These are phyloP conservation scores for Notothenia rossii DNA, from an alignment of 2,113 vertebrate species.

Conservation along the genomic window DNA sequence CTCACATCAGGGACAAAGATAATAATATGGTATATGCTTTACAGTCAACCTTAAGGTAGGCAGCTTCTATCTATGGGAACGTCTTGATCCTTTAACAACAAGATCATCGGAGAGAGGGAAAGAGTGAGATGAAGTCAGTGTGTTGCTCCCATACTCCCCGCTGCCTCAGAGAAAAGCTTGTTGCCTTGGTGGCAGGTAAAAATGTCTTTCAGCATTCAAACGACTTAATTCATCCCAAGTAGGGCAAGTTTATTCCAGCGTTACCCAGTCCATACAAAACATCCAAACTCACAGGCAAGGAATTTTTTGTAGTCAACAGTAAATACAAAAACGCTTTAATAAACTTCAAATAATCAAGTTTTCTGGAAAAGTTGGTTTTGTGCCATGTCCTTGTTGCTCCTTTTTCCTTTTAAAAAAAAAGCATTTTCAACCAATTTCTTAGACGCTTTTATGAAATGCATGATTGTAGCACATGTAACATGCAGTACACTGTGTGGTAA, in stretches of 20 bases:
- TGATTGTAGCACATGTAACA: neutral
- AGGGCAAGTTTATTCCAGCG: too few relatives aligned
- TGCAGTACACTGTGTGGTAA: neutral
- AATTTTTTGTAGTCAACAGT: too few relatives aligned
- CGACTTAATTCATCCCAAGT: too few relatives aligned
- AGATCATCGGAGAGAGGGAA: neutral
- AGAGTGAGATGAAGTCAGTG: neutral
- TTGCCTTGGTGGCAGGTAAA: conserved; percentile 49
- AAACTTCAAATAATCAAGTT: too few relatives aligned
- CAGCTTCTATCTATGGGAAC: neutral
- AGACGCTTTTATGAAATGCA: neutral
- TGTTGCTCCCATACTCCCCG: neutral
- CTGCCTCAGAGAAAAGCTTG: conserved; percentile 28
- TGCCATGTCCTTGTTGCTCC: neutral
- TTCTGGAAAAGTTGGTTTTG: too few relatives aligned
- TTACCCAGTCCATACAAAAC: too few relatives aligned
- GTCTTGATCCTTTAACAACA: neutral
- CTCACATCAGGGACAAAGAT: conserved; percentile 51
- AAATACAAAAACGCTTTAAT: too few relatives aligned
- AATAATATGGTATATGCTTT: conserved; percentile 48
- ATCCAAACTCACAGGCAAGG: too few relatives aligned
- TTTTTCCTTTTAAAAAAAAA: neutral
- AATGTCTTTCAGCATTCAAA: conserved; percentile 22
- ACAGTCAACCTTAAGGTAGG: conserved; percentile 2
- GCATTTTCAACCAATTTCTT: neutral